A percentile compares a stretch with the other conserved stretches of the same genome.
phyloP scores from a whole-genome alignment of 1,140 invertebrate species.

The Pseudomyrmex dendroicus region DNA sequence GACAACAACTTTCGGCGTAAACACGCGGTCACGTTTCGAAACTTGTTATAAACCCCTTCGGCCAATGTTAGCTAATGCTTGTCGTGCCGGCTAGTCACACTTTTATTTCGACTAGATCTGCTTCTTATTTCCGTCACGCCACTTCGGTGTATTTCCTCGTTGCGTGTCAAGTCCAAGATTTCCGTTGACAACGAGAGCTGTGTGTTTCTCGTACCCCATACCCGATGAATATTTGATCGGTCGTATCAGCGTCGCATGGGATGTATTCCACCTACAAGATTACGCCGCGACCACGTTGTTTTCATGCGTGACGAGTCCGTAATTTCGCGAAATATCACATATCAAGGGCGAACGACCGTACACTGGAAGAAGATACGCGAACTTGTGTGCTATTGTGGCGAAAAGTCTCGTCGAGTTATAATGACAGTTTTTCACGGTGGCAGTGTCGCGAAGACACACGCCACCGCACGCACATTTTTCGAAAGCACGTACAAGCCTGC shows the following conservation, averaged over 20 bases:
- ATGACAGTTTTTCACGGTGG: constrained; percentile 17
- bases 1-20: neutral
- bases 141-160: constrained; percentile 51
- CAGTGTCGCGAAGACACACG: neutral
- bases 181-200: constrained; percentile 68
- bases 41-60: neutral
- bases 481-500: neutral
- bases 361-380: constrained; percentile 42
- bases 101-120: constrained; percentile 15
- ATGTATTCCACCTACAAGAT: constrained; percentile 72
- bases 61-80: too few relatives aligned
- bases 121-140: constrained; percentile 28
- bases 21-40: neutral
- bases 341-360: constrained; percentile 70
- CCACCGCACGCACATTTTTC: constrained; percentile 6
- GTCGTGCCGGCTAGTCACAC: neutral
- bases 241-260: constrained; percentile 61
- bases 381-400: constrained; percentile 10
- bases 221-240: constrained; percentile 71
- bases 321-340: constrained; percentile 71
- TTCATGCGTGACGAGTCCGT: constrained; percentile 71
- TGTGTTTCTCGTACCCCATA: constrained; percentile 40
- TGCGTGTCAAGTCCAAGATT: constrained; percentile 60
- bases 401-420: constrained; percentile 24
- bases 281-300: constrained; percentile 67